These are phyloP conservation scores for Trichogramma evanescens DNA, from an alignment of 2,888 invertebrate genomes.

Conservation along the genomic window DNA sequence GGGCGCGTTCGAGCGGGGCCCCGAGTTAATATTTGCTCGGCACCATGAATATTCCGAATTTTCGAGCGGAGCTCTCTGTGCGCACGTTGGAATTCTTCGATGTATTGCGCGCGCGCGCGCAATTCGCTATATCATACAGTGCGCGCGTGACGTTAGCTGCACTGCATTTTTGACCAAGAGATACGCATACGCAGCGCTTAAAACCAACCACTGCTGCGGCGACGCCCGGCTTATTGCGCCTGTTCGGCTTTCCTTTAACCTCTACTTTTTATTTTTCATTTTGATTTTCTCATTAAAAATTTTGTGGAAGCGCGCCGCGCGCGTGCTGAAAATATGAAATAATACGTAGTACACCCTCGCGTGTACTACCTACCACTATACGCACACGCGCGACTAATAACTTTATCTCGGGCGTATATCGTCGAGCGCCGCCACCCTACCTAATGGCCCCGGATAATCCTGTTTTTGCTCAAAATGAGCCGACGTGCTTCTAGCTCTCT, in stretches of 20 bases:
- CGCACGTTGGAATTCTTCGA: neutral
- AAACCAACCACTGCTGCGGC: too few relatives aligned
- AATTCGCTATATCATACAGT: neutral
- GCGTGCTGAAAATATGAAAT: neutral
- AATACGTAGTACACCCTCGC: too few relatives aligned
- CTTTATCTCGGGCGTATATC: conserved; percentile 5
- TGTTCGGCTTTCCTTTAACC: too few relatives aligned
- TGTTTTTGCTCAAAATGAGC: conserved; percentile 16
- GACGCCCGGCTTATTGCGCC: too few relatives aligned
- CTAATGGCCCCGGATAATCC: conserved; percentile 16
- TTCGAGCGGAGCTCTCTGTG: neutral
- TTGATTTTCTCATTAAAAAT: neutral
- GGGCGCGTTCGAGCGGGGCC: conserved; percentile 6
- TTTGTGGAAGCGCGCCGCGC: neutral
- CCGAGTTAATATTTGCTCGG: conserved; percentile 11
- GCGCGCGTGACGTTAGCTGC: too few relatives aligned
- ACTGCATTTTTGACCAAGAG: too few relatives aligned
- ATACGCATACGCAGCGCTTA: too few relatives aligned
- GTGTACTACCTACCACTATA: too few relatives aligned
- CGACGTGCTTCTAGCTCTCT: neutral
- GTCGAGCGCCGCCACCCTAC: conserved; percentile 7
- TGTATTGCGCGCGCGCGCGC: neutral
- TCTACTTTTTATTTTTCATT: too few relatives aligned
- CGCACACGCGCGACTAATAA: conserved; percentile 8
- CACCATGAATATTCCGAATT: conserved; percentile 17